These are phyloP conservation scores for Esperia sulphurella DNA, from an alignment of 2,888 invertebrate species.

Conservation along the genomic window DNA sequence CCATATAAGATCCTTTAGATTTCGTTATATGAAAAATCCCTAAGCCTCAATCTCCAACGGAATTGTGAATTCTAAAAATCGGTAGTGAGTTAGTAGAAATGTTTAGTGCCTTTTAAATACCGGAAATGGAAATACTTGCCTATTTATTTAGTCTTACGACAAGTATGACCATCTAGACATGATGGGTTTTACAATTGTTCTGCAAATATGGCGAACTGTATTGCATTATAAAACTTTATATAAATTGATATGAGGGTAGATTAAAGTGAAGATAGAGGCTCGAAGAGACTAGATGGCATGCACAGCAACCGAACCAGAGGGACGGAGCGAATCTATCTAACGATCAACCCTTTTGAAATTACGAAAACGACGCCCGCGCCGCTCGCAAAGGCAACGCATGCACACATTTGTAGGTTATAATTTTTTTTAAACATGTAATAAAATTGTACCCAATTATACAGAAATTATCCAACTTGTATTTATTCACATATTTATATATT, in stretches of 20 bases:
- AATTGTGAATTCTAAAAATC: too few relatives aligned
- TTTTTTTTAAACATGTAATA: too few relatives aligned
- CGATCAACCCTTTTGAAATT: constrained; percentile 80
- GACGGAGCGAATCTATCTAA: constrained; percentile 53
- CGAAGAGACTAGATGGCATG: constrained; percentile 40
- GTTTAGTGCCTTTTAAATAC: too few relatives aligned
- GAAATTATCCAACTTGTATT: too few relatives aligned
- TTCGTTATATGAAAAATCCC: not conserved
- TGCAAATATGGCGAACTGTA: too few relatives aligned
- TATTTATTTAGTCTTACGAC: too few relatives aligned
- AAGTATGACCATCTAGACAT: too few relatives aligned
- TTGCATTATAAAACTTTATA: too few relatives aligned
- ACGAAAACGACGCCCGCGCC: constrained; percentile 42
- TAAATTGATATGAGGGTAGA: too few relatives aligned
- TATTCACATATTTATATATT: too few relatives aligned
- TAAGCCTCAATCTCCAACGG: not conserved
- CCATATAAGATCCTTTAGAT: not conserved
- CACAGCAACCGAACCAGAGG: constrained; percentile 60
- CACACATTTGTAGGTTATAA: not conserved
- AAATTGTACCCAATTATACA: too few relatives aligned
- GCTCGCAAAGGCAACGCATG: constrained; percentile 44
- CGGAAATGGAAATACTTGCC: constrained; percentile 9
- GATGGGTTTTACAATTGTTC: too few relatives aligned
- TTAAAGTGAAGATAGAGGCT: constrained; percentile 10
- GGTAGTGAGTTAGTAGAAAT: not conserved